Base-by-base conservation (phyloP, 1,140 invertebrate species). In the Danaus plexippus region DNA sequence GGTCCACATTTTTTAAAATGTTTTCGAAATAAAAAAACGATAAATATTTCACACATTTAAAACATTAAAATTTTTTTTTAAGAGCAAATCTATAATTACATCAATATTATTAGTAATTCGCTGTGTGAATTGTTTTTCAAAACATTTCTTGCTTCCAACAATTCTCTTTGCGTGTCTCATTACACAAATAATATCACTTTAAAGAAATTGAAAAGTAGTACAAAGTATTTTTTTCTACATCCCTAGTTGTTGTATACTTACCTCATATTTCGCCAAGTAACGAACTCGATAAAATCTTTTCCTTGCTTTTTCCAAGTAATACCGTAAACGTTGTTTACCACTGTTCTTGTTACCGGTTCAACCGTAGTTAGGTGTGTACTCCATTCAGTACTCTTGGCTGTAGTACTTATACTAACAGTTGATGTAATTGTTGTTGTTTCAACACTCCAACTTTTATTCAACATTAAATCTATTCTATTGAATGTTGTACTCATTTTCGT, bases 291-390 rank as follows among this genome's bases (percentile, higher is more conserved):
- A 61, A 85, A 73, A 11, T 82, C 69, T 61, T 83, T 85, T 11
- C 86, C 85, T 60, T 88, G 78, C 61, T 88, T 88, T 66, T 76
- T 82, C 88, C 88, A 88, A 48, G 66, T 62, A 55, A 88, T 64
- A 40, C 82, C 89, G 63, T 78, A 88, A 51, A 86, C 64, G 64
- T 87, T 89, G 65, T 88, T 85, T 61, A 83, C 79, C 47, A 87
- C 69, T n/a, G 81, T 75, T 59, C 77, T 76, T n/a, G 64, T 74
- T n/a, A 74, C 83, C 22, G 88, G 76, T 57, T 77, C 73, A 11
- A 75, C 66, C 59, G 87, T 87, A 43, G 87, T 75, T 43, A 72
- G 53, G 44, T 72, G 69, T 58, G 75, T 82, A 13, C 77, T 75
- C 11, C 58, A 55, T 58, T 82, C 71, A 53, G 72, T 59, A 55